A percentile compares a stretch with the other conserved stretches of the same genome.
These are phyloP conservation scores for Mythimna loreyi DNA, from an alignment of 2,888 invertebrate genomes.

Conservation along the genomic window DNA sequence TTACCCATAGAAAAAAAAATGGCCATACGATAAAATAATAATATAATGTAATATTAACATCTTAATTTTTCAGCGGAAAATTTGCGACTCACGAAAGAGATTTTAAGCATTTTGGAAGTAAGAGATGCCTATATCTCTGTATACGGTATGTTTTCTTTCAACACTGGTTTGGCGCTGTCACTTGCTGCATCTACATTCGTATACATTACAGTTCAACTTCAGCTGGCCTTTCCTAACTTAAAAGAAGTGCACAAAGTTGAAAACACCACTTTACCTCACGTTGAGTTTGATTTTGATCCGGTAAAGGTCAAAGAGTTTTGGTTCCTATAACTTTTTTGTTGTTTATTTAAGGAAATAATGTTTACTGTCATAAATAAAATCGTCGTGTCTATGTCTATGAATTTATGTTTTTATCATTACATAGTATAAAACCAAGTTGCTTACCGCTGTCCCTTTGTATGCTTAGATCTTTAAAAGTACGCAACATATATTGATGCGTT, in stretches of 20 bases:
- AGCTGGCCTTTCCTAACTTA: constrained; percentile 71
- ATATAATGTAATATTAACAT: background rate
- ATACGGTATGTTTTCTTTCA: constrained; percentile 70
- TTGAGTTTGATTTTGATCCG: constrained; percentile 38
- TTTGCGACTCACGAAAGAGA: constrained; percentile 70
- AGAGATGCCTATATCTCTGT: constrained; percentile 68
- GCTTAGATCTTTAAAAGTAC: too few species aligned
- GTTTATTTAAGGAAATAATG: background rate
- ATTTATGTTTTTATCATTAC: background rate
- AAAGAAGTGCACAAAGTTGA: constrained; percentile 48
- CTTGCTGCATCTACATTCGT: constrained; percentile 76
- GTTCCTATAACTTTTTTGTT: constrained; percentile 41
- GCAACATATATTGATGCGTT: too few species aligned
- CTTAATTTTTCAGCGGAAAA: constrained; percentile 71
- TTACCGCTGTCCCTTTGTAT: too few species aligned
- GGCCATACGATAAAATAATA: background rate
- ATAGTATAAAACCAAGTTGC: too few species aligned
- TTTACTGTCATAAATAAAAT: background rate
- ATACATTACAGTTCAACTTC: constrained; percentile 80
- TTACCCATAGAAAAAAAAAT: too few species aligned
- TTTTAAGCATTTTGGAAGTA: constrained; percentile 69
- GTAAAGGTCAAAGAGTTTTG: constrained; percentile 48
- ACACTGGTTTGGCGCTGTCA: constrained; percentile 70
- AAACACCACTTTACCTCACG: constrained; percentile 35
- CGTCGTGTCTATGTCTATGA: background rate